phyloP scores from a whole-genome alignment of 2,797 vertebrate species.

The Pantherophis vulpinus region DNA sequence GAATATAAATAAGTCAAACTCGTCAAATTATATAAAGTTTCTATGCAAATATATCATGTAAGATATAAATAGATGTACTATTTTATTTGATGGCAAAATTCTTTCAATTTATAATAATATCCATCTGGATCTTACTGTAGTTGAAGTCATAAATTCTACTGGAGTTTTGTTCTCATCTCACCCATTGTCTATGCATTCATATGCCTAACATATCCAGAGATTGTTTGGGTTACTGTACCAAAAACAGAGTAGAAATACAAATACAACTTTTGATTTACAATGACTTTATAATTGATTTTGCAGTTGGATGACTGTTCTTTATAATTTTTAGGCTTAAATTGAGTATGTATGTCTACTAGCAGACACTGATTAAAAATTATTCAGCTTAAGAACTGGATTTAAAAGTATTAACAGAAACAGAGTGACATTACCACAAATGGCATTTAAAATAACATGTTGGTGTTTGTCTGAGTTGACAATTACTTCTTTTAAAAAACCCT shows the following conservation, averaged over 20 bases:
- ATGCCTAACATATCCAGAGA: constrained; percentile 19
- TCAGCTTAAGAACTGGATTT: constrained; percentile 48
- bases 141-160: constrained; percentile 54
- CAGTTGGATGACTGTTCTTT: background rate
- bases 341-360: constrained; percentile 3
- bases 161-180: constrained; percentile 47
- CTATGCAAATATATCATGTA: constrained; percentile 52
- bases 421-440: constrained; percentile 54
- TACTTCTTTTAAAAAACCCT: constrained; percentile 58
- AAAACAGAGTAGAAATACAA: background rate
- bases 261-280: background rate
- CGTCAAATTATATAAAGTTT: constrained; percentile 62
- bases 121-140: constrained; percentile 59
- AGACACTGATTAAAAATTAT: constrained; percentile 15
- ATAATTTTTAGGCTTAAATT: background rate
- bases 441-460: constrained; percentile 60
- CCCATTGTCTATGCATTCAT: constrained; percentile 45
- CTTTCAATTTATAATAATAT: constrained; percentile 63
- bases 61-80: constrained; percentile 62
- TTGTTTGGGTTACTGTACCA: constrained; percentile 18
- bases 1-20: constrained; percentile 63
- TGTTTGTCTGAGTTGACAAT: constrained; percentile 60
- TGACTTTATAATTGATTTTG: background rate
- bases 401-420: constrained; percentile 57
- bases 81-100: constrained; percentile 56